Evolutionary conservation across 2,797 vertebrate species (phyloP).

Genomic region (Paguma larvata): DNA sequence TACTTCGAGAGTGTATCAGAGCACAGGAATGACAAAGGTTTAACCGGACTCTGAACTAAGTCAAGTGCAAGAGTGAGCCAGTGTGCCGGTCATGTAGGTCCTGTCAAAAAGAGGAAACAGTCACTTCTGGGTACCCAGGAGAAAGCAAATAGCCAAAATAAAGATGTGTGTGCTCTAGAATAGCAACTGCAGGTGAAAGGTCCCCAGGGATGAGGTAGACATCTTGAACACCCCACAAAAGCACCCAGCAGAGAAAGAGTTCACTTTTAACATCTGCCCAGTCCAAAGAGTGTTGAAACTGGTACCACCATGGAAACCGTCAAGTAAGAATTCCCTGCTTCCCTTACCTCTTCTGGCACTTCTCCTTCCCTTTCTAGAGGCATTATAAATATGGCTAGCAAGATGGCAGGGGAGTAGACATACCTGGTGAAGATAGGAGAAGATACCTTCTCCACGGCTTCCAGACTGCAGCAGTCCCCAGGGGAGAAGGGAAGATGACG

Average conservation of each 20-base stretch:
- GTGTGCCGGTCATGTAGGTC: background rate
- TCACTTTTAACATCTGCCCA: conserved; percentile 1
- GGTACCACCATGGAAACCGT: background rate
- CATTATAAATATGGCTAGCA: background rate
- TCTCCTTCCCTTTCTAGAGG: background rate
- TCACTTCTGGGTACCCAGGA: background rate
- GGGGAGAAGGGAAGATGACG: background rate
- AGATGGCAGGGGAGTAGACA: background rate
- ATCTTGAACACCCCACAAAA: background rate
- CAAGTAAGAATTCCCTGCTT: background rate
- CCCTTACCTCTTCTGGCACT: background rate
- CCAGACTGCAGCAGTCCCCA: background rate
- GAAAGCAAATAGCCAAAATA: background rate
- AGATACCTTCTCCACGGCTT: background rate
- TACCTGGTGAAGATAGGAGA: background rate
- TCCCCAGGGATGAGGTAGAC: background rate
- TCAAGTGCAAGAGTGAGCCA: background rate
- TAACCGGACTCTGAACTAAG: background rate
- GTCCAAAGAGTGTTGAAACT: background rate
- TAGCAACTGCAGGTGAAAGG: background rate
- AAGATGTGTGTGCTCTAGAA: background rate
- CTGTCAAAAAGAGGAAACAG: background rate
- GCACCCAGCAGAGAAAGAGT: background rate
- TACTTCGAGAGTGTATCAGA: background rate
- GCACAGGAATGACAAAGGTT: background rate